These are phyloP conservation scores for Acholoe squamosa DNA, from an alignment of 2,888 invertebrate species.

Conservation along the genomic window DNA sequence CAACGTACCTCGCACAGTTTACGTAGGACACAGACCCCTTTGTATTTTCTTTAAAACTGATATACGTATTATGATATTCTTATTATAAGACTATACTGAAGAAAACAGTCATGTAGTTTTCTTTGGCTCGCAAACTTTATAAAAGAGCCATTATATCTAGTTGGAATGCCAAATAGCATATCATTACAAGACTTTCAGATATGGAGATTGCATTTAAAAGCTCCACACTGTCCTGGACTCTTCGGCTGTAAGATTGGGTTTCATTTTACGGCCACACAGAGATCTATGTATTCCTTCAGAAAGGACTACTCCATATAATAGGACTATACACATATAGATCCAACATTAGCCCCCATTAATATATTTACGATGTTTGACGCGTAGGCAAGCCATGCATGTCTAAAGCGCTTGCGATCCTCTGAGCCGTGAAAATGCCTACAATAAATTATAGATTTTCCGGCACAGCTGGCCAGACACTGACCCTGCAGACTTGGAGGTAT, in stretches of 20 bases:
- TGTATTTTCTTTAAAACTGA: too few species aligned
- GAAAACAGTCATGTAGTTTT: too few species aligned
- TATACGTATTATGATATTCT: too few species aligned
- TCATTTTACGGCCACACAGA: too few species aligned
- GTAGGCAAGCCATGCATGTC: not conserved
- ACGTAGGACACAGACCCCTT: too few species aligned
- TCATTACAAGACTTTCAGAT: not conserved
- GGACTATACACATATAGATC: not conserved
- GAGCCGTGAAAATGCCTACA: slow-evolving; percentile 28
- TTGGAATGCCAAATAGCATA: not conserved
- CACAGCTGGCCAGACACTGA: not conserved
- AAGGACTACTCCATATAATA: not conserved
- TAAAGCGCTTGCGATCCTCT: not conserved
- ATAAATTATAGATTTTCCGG: slow-evolving; percentile 23
- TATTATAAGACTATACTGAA: too few species aligned
- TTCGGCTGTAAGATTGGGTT: too few species aligned
- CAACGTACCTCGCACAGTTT: too few species aligned
- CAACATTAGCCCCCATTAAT: slow-evolving; percentile 30
- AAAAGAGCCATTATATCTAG: too few species aligned
- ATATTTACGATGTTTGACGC: slow-evolving; percentile 34
- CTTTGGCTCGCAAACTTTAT: too few species aligned
- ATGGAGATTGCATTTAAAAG: not conserved
- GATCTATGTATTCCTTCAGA: too few species aligned
- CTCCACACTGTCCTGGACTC: too few species aligned
- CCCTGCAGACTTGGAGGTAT: not conserved